Percentiles rank a stretch among this genome's conserved stretches.
Conservation (phyloP, 2,888 invertebrate genomes). For the Apodemia hepburni region DNA sequence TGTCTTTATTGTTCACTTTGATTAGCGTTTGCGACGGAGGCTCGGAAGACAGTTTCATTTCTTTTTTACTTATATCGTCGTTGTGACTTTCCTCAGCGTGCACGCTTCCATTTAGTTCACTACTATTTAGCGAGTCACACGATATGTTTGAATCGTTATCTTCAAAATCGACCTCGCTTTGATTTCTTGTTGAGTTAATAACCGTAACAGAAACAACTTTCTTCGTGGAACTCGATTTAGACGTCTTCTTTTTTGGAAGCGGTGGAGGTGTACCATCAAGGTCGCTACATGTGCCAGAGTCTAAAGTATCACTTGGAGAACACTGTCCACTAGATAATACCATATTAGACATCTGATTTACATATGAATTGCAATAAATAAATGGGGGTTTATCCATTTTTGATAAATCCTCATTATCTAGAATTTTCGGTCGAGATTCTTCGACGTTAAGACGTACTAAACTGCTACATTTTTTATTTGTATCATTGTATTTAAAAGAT, state of each 20-base stretch:
- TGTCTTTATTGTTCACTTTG: conserved; percentile 61
- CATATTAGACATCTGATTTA: conserved; percentile 72
- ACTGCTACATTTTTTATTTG: conserved; percentile 70
- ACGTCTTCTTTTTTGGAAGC: conserved; percentile 83
- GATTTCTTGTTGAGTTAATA: conserved; percentile 76
- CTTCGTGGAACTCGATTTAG: conserved; percentile 69
- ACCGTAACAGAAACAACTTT: conserved; percentile 78
- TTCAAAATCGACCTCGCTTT: conserved; percentile 85
- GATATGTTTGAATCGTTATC: conserved; percentile 89
- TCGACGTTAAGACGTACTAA: conserved; percentile 82
- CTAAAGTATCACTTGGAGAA: conserved; percentile 90
- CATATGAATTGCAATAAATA: conserved; percentile 83
- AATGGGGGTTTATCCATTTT: conserved; percentile 73
- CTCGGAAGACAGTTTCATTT: conserved; percentile 55
- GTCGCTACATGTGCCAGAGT: conserved; percentile 93
- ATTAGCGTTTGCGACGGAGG: conserved; percentile 52
- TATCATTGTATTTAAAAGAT: conserved; percentile 52
- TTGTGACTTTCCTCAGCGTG: conserved; percentile 71
- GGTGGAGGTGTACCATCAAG: conserved; percentile 87
- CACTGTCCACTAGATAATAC: conserved; percentile 90
- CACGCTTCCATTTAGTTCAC: conserved; percentile 80
- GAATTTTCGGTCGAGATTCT: conserved; percentile 64
- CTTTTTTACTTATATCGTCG: conserved; percentile 61
- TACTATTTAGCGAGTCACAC: conserved; percentile 90
- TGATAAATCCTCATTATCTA: conserved; percentile 71